Base-by-base conservation (phyloP, 2,888 invertebrate species). In the Sipha maydis region DNA sequence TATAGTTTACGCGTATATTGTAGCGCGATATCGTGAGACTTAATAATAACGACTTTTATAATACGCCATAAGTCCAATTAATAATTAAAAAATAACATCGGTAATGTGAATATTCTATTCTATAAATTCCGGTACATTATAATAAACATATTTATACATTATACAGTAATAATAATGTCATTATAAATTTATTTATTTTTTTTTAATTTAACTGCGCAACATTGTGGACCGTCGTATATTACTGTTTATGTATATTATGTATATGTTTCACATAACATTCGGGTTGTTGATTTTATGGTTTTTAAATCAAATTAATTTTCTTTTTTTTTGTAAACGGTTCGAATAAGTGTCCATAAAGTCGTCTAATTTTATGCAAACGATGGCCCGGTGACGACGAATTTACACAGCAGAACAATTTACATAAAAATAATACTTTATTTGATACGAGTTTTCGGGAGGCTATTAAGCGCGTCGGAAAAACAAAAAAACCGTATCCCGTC, bases 391-490 rank as follows among this genome's bases (percentile, higher is more conserved):
- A 28, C 73, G 73, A 38, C 25, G 75, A 75, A 83, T 83, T 75
- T 83, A 75, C 83, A 75, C 83, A n/a, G 54, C 84, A 84, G 21
- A 67, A 84, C 84, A 76, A 84, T 84, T 84, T 76, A 61, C 84
- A 76, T 76, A 76, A 76, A 76, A 76, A 84, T 56, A 84, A 76
- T 84, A 41, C 76, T 84, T 84, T 84, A 84, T 84, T 84, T 28
- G 84, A 84, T 76, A 76, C 61, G 84, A 28, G 84, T 76, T 83
- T 83, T 83, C 28, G 83, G 82, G 83, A 54, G 54, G 73, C 83
- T 73, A 73, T 83, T 69, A 73, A 54, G 17, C 48, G 25, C 71
- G 83, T 71, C 69, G 31, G 83, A 48, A 73, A 82, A 34, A 83
- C 71, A 54, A 73, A 48, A 38, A 48, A 73, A 69, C 28, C 41